phyloP scores from a whole-genome alignment of 2,888 invertebrate genomes.

The Rhodophaea formosa region DNA sequence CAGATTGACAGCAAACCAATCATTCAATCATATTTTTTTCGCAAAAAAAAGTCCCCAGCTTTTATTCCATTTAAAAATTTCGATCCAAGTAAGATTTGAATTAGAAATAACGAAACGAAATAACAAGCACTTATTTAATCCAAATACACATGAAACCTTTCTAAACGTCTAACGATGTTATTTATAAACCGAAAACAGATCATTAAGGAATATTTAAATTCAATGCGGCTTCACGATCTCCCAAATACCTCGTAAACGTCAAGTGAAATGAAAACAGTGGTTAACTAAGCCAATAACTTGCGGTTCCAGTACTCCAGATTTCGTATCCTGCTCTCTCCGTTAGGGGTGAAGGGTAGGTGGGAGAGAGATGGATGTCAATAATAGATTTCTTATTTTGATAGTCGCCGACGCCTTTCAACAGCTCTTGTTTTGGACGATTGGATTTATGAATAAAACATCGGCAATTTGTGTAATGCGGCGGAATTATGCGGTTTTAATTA shows the following conservation, averaged over 20 bases:
- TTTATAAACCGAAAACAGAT: constrained; percentile 25
- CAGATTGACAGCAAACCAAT: background rate
- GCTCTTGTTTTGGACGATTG: constrained; percentile 70
- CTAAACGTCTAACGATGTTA: constrained; percentile 20
- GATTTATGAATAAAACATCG: constrained; percentile 77
- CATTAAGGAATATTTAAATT: constrained; percentile 27
- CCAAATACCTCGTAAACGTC: constrained; percentile 31
- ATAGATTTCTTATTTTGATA: constrained; percentile 56
- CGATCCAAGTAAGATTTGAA: background rate
- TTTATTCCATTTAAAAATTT: background rate
- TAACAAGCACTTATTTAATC: constrained; percentile 8
- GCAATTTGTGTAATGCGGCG: constrained; percentile 72
- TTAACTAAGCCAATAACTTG: constrained; percentile 72
- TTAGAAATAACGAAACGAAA: background rate
- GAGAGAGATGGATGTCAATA: constrained; percentile 36
- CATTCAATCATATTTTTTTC: background rate
- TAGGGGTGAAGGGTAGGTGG: constrained; percentile 26
- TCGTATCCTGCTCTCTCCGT: constrained; percentile 34
- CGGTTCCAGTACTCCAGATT: constrained; percentile 46
- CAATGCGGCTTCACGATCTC: constrained; percentile 19
- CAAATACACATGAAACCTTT: constrained; percentile 1
- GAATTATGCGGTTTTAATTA: constrained; percentile 69
- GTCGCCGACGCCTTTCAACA: constrained; percentile 68
- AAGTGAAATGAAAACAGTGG: constrained; percentile 53
- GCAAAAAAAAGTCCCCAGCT: background rate